Base-by-base conservation (phyloP, 37 sponge, comb jelly and placozoan species). In the Geodia barretti region DNA sequence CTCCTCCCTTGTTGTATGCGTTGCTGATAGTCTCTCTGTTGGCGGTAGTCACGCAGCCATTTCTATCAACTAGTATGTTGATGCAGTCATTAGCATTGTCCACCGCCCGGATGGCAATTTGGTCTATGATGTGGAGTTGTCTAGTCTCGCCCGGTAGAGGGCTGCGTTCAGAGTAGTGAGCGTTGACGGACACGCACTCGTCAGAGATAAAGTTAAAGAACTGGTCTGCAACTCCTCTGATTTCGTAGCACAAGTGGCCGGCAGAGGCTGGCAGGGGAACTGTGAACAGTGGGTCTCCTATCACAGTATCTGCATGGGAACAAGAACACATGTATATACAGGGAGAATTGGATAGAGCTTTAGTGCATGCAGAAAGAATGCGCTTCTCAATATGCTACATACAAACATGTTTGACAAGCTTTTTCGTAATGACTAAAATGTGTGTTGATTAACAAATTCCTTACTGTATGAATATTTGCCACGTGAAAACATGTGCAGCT, bases 131-230 rank as follows among this genome's bases (percentile, higher is more conserved):
- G 76, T 87, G 79, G 23, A 31, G 41, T 47, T 7, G 54, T 47
- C 14, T 47, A 14, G 54, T 17, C 54, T 47, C 54, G 11, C 54
- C 54, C 7, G 54, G 11, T 33, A 54, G 64, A 24, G 39, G 66
- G 28, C 64, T 64, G 0, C 65, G 29, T 0, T 58, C n/a, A 42
- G 73, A 26, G 30, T 88, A 88, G 62, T 47, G 83, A 3, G 83
- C 89, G 21, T 77, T 88, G 66, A 88, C 83, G 2, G 83, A 73
- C 39, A 82, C 83, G 34, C 89, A 82, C 31, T 77, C 29, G 33
- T 88, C 89, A n/a, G 80, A 74, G 36, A 88, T 38, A 32, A 83
- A 64, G 79, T 88, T 88, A 69, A 83, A 88, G 73, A 78, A 83
- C 0, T 32, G 9, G 32, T 88, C 40, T 7, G 43, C 54, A 5